Base-by-base conservation (phyloP, 1,140 invertebrate genomes). In the Cydia splendana region DNA sequence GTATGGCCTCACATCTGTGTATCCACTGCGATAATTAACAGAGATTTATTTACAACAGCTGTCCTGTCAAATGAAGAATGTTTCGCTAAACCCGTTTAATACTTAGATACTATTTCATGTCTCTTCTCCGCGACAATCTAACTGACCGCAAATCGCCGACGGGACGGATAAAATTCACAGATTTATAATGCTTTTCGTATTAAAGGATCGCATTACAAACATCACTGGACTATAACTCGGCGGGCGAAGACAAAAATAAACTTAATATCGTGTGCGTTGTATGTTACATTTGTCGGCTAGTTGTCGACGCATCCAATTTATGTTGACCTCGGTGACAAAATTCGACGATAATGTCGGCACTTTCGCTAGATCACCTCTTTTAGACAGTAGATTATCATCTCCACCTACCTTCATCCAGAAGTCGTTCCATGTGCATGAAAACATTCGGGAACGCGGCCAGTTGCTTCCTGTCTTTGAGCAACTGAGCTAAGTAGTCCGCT, bases 401-500 rank as follows among this genome's bases (percentile, higher is more conserved):
- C 81, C 76, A 89, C 96, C 96, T 96, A 99, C 99, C 99, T 97
- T 99, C 99, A 92, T 99, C 99, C 88, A 99, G 95, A 85, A 99
- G 96, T 93, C 99, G 96, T 95, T 99, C 99, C 88, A 99, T 96
- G 95, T 99, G 99, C 94, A 99, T 96, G 95, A 99, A 99, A 93
- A 99, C 98, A 96, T 99, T 99, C 81, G 99, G 99, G 95, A 99
- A 99, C 91, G 98, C 98, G 87, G 98, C 98, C 88, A 99, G 96
- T 95, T 99, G 98, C 95, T 99, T 99, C 95, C 99, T 98, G 96
- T 99, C 99, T 96, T 99, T 99, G 89, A 99, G 96, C 94, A 99
- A 96, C 95, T 99, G 99, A 93, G 99, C 98, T 95, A 99, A 96
- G 95, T 99, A 99, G 95, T 99, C 99, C 94, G 98, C 98, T 95